Evolutionary conservation across 2,888 invertebrate species (phyloP).

Genomic region (Glyphotaelius pellucidus): DNA sequence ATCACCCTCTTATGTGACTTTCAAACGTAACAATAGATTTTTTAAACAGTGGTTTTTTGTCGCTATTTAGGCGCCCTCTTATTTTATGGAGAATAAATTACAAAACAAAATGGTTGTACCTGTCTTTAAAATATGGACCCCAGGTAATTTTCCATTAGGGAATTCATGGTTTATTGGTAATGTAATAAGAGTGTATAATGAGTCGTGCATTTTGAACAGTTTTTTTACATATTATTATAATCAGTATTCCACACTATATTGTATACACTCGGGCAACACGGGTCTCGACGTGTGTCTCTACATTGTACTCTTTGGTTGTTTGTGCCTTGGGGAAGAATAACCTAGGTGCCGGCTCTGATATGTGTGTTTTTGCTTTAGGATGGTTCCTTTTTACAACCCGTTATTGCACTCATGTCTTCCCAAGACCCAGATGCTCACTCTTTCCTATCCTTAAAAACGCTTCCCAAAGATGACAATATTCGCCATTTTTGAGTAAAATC

Average conservation of each 20-base stretch:
- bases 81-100: background rate
- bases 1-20: background rate
- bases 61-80: background rate
- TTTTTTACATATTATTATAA: background rate
- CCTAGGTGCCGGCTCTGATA: too few species aligned
- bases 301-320: too few species aligned
- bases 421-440: too few species aligned
- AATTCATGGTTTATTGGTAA: background rate
- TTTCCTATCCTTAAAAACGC: too few species aligned
- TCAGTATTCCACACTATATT: background rate
- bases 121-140: background rate
- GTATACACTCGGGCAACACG: too few species aligned
- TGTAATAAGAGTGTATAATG: background rate
- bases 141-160: background rate
- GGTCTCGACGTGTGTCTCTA: too few species aligned
- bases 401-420: too few species aligned
- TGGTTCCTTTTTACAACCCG: too few species aligned
- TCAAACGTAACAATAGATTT: background rate
- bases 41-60: background rate
- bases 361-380: too few species aligned
- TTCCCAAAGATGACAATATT: too few species aligned
- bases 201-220: background rate
- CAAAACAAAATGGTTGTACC: background rate
- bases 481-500: too few species aligned
- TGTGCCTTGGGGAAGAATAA: too few species aligned